A percentile compares a stretch with the other conserved stretches of the same genome.
phyloP scores from a whole-genome alignment of 2,888 invertebrate species.

The Diplolepis rosae region DNA sequence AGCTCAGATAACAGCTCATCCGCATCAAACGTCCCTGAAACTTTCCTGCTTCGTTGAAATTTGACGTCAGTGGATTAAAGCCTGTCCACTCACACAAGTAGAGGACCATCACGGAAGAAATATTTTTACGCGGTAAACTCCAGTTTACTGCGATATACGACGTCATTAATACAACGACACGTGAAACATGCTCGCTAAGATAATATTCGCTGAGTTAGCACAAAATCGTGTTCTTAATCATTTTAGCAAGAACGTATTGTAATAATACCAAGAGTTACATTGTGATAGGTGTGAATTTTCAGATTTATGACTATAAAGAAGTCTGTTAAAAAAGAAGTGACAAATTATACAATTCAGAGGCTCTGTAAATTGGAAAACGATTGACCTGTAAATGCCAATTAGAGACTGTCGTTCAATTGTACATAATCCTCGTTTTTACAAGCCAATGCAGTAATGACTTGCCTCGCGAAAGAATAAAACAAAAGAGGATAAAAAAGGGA shows the following conservation, averaged over 20 bases:
- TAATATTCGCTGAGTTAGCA: background rate
- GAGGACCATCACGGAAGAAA: conserved; percentile 16
- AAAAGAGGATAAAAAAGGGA: conserved; percentile 22
- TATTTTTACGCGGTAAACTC: conserved; percentile 22
- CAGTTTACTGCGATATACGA: background rate
- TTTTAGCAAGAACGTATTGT: background rate
- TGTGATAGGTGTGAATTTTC: background rate
- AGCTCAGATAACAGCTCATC: conserved; percentile 19
- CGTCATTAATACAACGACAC: conserved; percentile 21
- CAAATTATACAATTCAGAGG: background rate
- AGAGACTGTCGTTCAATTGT: background rate
- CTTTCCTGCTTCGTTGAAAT: conserved; percentile 29
- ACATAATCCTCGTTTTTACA: conserved; percentile 15
- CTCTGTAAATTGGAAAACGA: background rate
- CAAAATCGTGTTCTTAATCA: background rate
- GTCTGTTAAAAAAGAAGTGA: background rate
- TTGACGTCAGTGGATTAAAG: conserved; percentile 30
- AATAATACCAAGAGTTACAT: background rate
- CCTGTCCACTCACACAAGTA: conserved; percentile 9
- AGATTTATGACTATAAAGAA: background rate
- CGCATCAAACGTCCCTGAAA: conserved; percentile 28
- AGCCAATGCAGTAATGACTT: conserved; percentile 21
- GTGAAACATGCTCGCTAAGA: conserved; percentile 8
- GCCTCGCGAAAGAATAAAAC: conserved; percentile 15
- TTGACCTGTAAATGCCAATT: background rate